Base-by-base conservation (phyloP, 1,140 invertebrate species). In the Lerema accius region DNA sequence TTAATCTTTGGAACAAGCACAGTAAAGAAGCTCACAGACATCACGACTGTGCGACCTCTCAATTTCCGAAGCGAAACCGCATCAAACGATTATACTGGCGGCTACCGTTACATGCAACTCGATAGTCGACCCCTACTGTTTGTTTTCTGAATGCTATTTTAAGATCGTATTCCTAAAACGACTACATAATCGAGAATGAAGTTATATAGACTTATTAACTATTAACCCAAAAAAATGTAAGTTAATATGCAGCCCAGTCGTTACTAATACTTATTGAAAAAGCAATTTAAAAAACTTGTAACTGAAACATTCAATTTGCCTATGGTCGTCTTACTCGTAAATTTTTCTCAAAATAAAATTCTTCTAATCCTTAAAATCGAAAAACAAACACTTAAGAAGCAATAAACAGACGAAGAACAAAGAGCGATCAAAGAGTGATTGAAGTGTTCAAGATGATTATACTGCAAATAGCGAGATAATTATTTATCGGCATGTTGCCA, bases 1-100 rank as follows among this genome's bases (percentile, higher is more conserved):
- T 45, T 45, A 17, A 13, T 42, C 13, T 32, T 56, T 71, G 58
- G 45, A 65, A 62, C 56, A 55, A 65, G 62, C 65, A 69, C 56
- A 60, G 53, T 66, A 82, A 84, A 81, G 78, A 80, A 79, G 80
- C 78, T 64, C 76, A 80, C 63, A 55, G 67, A 72, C 79, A 69
- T 86, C 85, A 86, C 84, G 82, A 88, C 64, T 71, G 42, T 11
- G 49, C 68, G 76, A 84, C 82, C 80, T 79, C 83, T 86, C 84
- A 87, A 89, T 89, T 85, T 83, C 82, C 78, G 81, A 86, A 81
- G 82, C 84, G 82, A 86, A 89, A 80, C 78, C 71, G 70, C 75
- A 75, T 78, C 72, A 75, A 78, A 73, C 66, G 76, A 86, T 86
- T 89, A 83, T 83, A 80, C 78, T 65, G 65, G 67, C 60, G 42